Evolutionary conservation across 2,797 vertebrate genomes (phyloP), one percentile per base, ranked within the genome.

Genomic region (Microctenopoma steveboyesi): DNA sequence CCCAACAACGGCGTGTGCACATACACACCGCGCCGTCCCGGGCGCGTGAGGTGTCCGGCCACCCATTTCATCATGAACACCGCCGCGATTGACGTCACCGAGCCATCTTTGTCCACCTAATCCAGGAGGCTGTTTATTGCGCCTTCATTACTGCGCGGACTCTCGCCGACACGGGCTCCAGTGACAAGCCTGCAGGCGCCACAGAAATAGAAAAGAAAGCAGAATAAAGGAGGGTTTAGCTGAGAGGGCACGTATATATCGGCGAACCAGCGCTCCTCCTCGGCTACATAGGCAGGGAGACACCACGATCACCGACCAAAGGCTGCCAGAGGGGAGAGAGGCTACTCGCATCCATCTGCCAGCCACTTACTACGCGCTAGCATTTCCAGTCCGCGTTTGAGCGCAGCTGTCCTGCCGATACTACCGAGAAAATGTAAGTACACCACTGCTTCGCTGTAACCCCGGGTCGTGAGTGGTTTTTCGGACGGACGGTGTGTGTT

Each of bases 51-150:
- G 72, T 76, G 62, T 83, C 67, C 70, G 67, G 59, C 64, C 90
- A 74, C 84, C 83, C 89, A 86, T 91, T 87, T 87, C 89, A 88
- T 89, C 92, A 89, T 81, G 92, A 92, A 87, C 85, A 86, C 88
- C 86, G 81, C 79, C 85, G 64, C 87, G 72, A 88, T 85, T 95
- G 94, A 95, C 94, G 94, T 95, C 94, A 95, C 73, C 81, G 77
- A 90, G 92, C 91, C 92, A 90, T 93, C 89, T 94, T 92, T 91
- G 92, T 93, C 88, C 91, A 70, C 69, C 86, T 93, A 93, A 93
- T 92, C 93, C 93, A 75, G 85, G 86, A 91, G 86, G 83, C 91
- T 86, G 90, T 89, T 92, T 93, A 88, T 90, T 86, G 82, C 91
- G 66, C 88, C 89, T 92, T 87, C 89, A 89, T 91, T 88, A 90